These are phyloP conservation scores for Accipiter virgatus DNA, from an alignment of 2,113 vertebrate genomes.

Conservation along the genomic window DNA sequence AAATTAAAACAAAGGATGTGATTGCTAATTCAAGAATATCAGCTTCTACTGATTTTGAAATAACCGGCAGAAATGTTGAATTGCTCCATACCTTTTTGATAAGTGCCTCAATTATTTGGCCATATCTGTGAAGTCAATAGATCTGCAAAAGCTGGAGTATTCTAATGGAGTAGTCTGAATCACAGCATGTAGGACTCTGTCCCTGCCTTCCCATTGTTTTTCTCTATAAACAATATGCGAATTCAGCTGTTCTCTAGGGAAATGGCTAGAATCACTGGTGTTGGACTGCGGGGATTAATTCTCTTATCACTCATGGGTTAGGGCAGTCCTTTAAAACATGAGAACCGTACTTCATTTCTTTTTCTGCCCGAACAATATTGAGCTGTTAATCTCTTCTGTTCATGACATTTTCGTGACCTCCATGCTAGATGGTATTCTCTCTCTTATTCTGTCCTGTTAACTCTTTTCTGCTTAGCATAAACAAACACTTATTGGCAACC, in stretches of 20 bases:
- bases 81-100: neutral
- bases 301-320: neutral
- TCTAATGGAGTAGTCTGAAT: neutral
- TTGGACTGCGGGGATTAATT: neutral
- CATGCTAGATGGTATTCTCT: neutral
- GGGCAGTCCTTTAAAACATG: neutral
- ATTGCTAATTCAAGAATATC: neutral
- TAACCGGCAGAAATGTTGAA: neutral
- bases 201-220: neutral
- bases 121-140: neutral
- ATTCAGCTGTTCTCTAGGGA: neutral
- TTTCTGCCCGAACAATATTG: neutral
- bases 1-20: neutral
- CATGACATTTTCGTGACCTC: neutral
- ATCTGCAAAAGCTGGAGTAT: neutral
- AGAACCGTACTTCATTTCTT: neutral
- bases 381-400: neutral
- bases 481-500: neutral
- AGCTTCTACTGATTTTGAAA: neutral
- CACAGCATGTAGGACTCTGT: neutral
- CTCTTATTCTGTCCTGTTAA: neutral
- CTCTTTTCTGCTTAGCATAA: neutral
- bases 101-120: neutral
- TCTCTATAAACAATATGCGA: accelerated
- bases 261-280: neutral